Conservation (phyloP, 2,113 vertebrate species). For the Mixornis gularis region DNA sequence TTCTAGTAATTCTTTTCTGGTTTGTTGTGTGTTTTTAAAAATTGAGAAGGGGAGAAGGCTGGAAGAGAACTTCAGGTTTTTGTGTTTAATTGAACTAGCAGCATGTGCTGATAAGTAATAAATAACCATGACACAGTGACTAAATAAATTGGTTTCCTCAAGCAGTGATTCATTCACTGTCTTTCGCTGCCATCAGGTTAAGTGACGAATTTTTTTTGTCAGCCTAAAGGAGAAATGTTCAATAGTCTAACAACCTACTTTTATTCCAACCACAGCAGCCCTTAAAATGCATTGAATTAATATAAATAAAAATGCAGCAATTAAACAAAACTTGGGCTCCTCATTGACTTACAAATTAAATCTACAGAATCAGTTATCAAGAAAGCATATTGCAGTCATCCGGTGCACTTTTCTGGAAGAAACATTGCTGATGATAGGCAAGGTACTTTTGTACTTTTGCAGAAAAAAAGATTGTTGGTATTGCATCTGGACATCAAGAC, state of each 20-base stretch:
- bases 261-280: not conserved
- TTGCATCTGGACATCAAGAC: not conserved
- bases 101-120: slow-evolving; percentile 85
- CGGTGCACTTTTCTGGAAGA: not conserved
- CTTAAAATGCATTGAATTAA: slow-evolving; percentile 13
- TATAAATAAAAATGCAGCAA: slow-evolving; percentile 43
- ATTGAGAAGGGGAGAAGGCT: not conserved
- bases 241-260: slow-evolving; percentile 30
- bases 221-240: slow-evolving; percentile 65
- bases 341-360: not conserved
- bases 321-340: slow-evolving; percentile 14
- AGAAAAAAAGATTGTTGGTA: not conserved
- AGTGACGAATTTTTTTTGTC: slow-evolving; percentile 69
- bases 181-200: slow-evolving; percentile 80
- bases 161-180: slow-evolving; percentile 81
- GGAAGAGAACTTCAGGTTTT: slow-evolving; percentile 59
- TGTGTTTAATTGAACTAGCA: slow-evolving; percentile 86
- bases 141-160: slow-evolving; percentile 86
- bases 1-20: slow-evolving; percentile 48
- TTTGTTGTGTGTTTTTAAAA: slow-evolving; percentile 51
- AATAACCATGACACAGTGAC: slow-evolving; percentile 81
- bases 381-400: not conserved
- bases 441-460: not conserved
- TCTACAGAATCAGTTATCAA: not conserved
- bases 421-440: not conserved